Base-by-base conservation (phyloP, 2,888 invertebrate species). In the Clunio marinus region DNA sequence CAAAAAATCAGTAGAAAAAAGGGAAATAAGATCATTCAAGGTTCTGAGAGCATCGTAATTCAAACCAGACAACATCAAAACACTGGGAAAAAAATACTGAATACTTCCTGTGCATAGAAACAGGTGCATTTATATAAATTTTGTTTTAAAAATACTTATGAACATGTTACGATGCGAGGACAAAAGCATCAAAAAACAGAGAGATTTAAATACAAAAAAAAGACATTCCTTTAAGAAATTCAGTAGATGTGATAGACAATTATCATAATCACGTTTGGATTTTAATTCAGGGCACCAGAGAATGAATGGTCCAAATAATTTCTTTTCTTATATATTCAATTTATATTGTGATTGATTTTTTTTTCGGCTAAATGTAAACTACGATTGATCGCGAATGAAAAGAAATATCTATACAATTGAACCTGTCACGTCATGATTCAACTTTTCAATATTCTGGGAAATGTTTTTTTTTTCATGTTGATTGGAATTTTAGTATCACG, bases 41-140 rank as follows among this genome's bases (percentile, higher is more conserved):
- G 35, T 24, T 41, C 62, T 45, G 63, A 63, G 27, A 63, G 24
- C 15, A 20, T 45, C 63, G 27, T 28, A 46, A 17, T 27, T 63
- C 17, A 24, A 24, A 35, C 24, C 24, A 37, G 45, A 25, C 17
- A 20, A 46, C 8, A 63, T 51, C 28, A 28, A 15, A n/a, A 25
- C 24, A 41, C n/a, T n/a, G n/a, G n/a, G 37, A 58, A 58, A 60
- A 46, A 63, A 24, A 20, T 27, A 60, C 46, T 63, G 20, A 63
- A 45, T 45, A 63, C 63, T 63, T 63, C 63, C 63, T 63, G 63
- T 24, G 63, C 17, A n/a, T 27, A 1, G 25, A 63, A 63, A 63
- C 63, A 63, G 63, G 63, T 63, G 63, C 63, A 46, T 7, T 60
- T n/a, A n/a, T n/a, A n/a, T n/a, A n/a, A n/a, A n/a, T n/a, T 32